phyloP scores from a whole-genome alignment of 2,797 vertebrate species.

The Pyrocephalus nanus region DNA sequence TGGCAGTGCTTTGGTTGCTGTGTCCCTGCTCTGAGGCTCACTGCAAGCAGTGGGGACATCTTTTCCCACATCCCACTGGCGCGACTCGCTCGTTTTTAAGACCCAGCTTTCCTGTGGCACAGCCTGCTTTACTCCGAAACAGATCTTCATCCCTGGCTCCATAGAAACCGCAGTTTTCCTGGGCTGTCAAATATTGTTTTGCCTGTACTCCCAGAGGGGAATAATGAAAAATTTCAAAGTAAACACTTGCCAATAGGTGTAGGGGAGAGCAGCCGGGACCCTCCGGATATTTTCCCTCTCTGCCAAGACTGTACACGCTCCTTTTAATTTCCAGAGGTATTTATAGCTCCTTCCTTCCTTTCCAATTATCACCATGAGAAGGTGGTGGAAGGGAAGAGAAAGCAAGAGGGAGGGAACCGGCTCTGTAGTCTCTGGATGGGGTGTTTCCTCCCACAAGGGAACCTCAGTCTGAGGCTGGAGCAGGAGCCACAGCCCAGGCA shows the following conservation, averaged over 20 bases:
- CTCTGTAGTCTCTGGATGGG: rapidly evolving
- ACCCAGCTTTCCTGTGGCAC: background rate
- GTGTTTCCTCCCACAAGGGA: background rate
- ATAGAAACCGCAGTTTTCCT: background rate
- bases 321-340: conserved; percentile 42
- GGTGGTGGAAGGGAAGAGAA: background rate
- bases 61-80: background rate
- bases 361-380: background rate
- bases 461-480: background rate
- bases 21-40: background rate
- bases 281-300: background rate
- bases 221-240: background rate
- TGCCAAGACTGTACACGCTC: background rate
- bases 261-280: background rate
- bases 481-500: too few species aligned
- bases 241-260: conserved; percentile 27
- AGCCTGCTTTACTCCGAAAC: background rate
- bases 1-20: rapidly evolving
- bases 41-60: background rate
- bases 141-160: background rate
- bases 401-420: background rate
- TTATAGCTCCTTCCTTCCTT: conserved; percentile 37
- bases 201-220: background rate
- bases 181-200: conserved; percentile 26
- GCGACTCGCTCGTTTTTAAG: rapidly evolving